These are phyloP conservation scores for Mobula birostris DNA, from an alignment of 2,113 vertebrate genomes.

Conservation along the genomic window DNA sequence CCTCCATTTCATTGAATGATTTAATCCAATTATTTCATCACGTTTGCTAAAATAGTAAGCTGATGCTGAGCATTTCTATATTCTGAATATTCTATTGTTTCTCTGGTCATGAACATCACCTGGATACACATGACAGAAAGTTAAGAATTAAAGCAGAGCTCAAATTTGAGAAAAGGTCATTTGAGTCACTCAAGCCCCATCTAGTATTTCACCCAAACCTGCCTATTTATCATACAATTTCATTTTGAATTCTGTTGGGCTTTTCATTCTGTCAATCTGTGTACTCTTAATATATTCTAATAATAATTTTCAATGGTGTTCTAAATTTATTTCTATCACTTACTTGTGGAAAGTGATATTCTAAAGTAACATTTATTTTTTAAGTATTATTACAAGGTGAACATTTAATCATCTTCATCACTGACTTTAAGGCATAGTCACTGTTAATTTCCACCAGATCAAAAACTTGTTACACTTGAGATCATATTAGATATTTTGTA, in stretches of 20 bases:
- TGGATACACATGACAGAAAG: not conserved
- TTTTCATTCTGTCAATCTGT: not conserved
- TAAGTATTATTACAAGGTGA: not conserved
- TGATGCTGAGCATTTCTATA: not conserved
- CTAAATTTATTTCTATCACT: not conserved
- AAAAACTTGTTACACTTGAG: not conserved
- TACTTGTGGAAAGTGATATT: not conserved
- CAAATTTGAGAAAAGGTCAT: not conserved
- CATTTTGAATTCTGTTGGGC: not conserved
- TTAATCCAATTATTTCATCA: slow-evolving; percentile 4
- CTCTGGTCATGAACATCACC: not conserved
- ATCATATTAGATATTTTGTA: not conserved
- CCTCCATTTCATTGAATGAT: not conserved
- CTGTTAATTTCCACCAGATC: not conserved
- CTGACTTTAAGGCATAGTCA: not conserved
- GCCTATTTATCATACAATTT: not conserved
- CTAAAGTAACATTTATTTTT: not conserved
- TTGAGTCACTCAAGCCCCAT: not conserved
- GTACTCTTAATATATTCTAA: not conserved
- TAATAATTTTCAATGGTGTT: not conserved
- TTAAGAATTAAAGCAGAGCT: not conserved
- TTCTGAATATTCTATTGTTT: not conserved
- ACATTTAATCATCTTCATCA: not conserved
- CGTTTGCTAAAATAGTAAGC: not conserved
- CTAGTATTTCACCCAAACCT: not conserved